Evolutionary conservation across 2,888 invertebrate species (phyloP), one percentile per base, ranked within the genome.

Genomic region (Rotaria magnacalcarata): DNA sequence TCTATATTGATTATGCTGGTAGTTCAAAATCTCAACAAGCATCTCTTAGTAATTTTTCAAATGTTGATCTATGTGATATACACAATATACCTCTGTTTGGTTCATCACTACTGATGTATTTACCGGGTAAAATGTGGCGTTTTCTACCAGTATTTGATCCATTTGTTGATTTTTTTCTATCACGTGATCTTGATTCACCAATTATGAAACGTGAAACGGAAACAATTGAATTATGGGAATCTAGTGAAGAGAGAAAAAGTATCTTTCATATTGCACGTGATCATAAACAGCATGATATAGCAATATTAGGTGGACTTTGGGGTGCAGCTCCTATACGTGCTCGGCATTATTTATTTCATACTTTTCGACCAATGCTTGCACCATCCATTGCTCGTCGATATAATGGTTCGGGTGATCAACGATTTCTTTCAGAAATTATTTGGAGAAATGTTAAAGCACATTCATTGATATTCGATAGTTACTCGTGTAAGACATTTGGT

Each of bases 51-150:
- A 67, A 27, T 67, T 67, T 67, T 2, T 14, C 27, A 11, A 67
- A 67, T 67, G 14, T 67, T 34, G 67, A 67, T 67, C 3, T 67
- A 27, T 67, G 67, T 19, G 67, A 67, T 67, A 16, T 67, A 16
- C 27, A 67, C 11, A 34, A 34, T 5, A 27, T 67, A 67, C 67
- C 67, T 3, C 0, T 67, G 8, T 67, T 67, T 67, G 67, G 67
- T 67, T 7, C 67, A 67, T 27, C 27, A 67, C 4, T 67, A 16
- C 1, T 34, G 2, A 0, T 14, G 11, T 67, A 67, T 67, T 67
- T 67, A 67, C 67, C 67, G 16, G 67, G 67, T 34, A 67, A 34
- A 67, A 67, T 67, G 67, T 67, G 67, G 67, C 67, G 67, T 34
- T 67, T 67, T 34, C 11, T 34, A 10, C 67, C 67, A 34, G 34